Evolutionary conservation across 2,888 invertebrate species (phyloP).

Genomic region (Operophtera brumata): DNA sequence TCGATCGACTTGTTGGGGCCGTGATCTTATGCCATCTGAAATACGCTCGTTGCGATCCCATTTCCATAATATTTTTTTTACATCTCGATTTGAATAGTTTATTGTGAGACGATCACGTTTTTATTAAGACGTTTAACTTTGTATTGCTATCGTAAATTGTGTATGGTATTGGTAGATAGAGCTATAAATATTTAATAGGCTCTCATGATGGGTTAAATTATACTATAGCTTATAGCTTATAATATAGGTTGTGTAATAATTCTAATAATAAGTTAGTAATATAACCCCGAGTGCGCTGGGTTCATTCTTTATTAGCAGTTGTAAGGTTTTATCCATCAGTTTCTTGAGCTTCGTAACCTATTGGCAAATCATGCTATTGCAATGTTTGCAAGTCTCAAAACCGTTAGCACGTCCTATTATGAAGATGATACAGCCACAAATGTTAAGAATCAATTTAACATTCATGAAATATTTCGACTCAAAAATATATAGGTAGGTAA

Average conservation of each 20-base stretch:
- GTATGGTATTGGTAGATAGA: constrained; percentile 30
- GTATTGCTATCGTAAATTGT: constrained; percentile 41
- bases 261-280: constrained; percentile 3
- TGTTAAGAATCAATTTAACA: not conserved
- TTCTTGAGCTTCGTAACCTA: constrained; percentile 13
- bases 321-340: constrained; percentile 19
- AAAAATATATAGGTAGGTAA: too few species aligned
- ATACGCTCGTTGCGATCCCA: constrained; percentile 41
- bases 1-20: constrained; percentile 44
- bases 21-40: constrained; percentile 30
- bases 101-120: constrained; percentile 44
- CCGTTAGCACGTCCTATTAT: not conserved
- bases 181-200: constrained; percentile 35
- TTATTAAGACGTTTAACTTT: constrained; percentile 44
- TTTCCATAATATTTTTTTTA: constrained; percentile 49
- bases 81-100: constrained; percentile 43
- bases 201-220: constrained; percentile 32
- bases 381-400: constrained; percentile 3
- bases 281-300: constrained; percentile 8
- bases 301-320: constrained; percentile 12
- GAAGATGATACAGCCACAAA: constrained; percentile 1
- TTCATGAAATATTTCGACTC: not conserved
- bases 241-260: constrained; percentile 16
- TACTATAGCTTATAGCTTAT: constrained; percentile 17
- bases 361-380: constrained; percentile 13